Conservation (phyloP, 2,113 vertebrate species). For the Alexandromys fortis region DNA sequence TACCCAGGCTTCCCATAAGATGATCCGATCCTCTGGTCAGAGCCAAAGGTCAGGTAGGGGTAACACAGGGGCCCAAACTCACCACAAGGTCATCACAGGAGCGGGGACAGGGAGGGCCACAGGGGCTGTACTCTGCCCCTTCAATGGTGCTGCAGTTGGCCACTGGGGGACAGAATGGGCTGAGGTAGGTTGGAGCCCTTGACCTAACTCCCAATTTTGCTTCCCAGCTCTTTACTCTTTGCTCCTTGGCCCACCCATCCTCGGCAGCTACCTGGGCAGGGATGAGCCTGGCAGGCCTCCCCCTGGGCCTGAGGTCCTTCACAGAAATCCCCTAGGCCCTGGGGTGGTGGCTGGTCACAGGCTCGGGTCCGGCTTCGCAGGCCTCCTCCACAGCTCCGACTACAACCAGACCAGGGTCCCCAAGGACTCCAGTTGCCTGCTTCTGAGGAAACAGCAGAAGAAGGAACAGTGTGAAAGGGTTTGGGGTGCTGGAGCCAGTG, state of each 20-base stretch:
- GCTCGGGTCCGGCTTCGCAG: conserved; percentile 86
- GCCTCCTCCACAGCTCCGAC: conserved; percentile 92
- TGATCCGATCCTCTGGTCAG: not conserved
- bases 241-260: not conserved
- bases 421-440: conserved; percentile 90
- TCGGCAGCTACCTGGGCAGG: conserved; percentile 87
- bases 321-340: conserved; percentile 89
- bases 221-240: not conserved
- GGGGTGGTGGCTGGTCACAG: conserved; percentile 88
- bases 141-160: conserved; percentile 85
- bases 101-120: conserved; percentile 92
- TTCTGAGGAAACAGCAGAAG: conserved; percentile 79
- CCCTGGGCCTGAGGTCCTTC: conserved; percentile 88
- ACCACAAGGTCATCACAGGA: conserved; percentile 92
- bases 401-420: conserved; percentile 90
- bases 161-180: conserved; percentile 73
- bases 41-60: not conserved
- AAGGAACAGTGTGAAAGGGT: not conserved
- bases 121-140: conserved; percentile 88
- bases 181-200: not conserved
- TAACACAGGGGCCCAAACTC: conserved; percentile 66
- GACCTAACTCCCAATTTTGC: accelerated
- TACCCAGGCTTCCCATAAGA: too few species aligned
- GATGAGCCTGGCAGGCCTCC: conserved; percentile 84
- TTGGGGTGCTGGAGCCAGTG: accelerated